phyloP scores from a whole-genome alignment of 92 coral and sea anemone species.

The Chrysogorgia sp. region DNA sequence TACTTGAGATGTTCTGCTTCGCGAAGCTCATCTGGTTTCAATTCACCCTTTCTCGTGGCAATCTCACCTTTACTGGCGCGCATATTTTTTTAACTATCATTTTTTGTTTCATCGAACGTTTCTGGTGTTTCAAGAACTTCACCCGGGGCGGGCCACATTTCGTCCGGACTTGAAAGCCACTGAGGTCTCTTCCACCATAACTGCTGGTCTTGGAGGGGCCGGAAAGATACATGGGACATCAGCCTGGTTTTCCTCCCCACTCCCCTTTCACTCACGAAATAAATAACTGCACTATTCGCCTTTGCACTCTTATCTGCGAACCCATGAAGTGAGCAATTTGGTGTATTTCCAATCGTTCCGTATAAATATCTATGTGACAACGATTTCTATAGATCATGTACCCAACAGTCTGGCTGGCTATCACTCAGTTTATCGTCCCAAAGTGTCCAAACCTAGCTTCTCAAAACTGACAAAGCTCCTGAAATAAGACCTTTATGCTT shows the following conservation, averaged over 20 bases:
- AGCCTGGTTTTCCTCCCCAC: slow-evolving; percentile 61
- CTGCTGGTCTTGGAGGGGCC: background rate
- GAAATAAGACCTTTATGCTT: slow-evolving; percentile 49
- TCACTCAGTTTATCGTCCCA: background rate
- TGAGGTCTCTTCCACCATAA: slow-evolving; percentile 50
- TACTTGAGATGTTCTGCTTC: slow-evolving; percentile 52
- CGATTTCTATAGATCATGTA: background rate
- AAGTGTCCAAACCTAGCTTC: background rate
- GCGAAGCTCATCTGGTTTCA: slow-evolving; percentile 18
- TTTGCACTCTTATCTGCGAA: slow-evolving; percentile 60
- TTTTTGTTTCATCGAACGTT: background rate
- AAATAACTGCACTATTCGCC: slow-evolving; percentile 63
- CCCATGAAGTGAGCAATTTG: slow-evolving; percentile 47
- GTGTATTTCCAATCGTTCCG: background rate
- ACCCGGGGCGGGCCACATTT: slow-evolving; percentile 14
- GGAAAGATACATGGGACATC: slow-evolving; percentile 35
- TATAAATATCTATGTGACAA: slow-evolving; percentile 5
- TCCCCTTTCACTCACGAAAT: slow-evolving; percentile 10
- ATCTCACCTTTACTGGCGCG: background rate
- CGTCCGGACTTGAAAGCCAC: slow-evolving; percentile 27
- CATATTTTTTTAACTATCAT: background rate
- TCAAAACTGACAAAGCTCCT: slow-evolving; percentile 28
- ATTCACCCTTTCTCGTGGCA: background rate
- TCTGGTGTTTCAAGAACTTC: background rate
- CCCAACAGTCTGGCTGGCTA: slow-evolving; percentile 3